Conservation (phyloP, 2,888 invertebrate genomes). For the Phyllotreta cruciferae region DNA sequence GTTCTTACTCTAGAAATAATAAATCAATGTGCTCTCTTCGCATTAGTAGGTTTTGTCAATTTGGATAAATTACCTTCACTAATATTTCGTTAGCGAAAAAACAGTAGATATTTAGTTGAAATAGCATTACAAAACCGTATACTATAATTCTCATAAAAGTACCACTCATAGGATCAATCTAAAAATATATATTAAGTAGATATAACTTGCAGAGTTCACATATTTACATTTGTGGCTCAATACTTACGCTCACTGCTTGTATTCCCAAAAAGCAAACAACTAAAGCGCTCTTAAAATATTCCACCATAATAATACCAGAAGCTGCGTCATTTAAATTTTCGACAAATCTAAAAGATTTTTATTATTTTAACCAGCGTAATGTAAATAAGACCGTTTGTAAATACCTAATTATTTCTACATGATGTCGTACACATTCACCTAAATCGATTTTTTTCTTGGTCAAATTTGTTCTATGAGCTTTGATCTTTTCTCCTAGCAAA, state of each 20-base stretch:
- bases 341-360: constrained; percentile 6
- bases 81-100: constrained; percentile 9
- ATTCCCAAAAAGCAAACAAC: constrained; percentile 11
- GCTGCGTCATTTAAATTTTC: constrained; percentile 3
- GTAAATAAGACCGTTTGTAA: background rate
- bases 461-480: background rate
- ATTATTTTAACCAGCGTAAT: no score
- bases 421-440: constrained; percentile 5
- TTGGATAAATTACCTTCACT: background rate
- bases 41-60: background rate
- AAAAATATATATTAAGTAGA: background rate
- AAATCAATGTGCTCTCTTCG: no score
- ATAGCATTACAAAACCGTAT: constrained; percentile 3
- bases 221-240: background rate
- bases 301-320: constrained; percentile 3
- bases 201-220: background rate
- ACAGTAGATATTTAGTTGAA: constrained; percentile 8
- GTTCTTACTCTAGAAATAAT: constrained; percentile 5
- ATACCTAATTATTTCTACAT: constrained; percentile 10
- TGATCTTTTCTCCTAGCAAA: constrained; percentile 4
- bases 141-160: background rate
- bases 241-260: constrained; percentile 9
- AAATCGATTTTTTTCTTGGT: background rate
- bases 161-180: background rate
- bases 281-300: constrained; percentile 7